phyloP scores from a whole-genome alignment of 2,113 vertebrate genomes.

The Cavia porcellus region DNA sequence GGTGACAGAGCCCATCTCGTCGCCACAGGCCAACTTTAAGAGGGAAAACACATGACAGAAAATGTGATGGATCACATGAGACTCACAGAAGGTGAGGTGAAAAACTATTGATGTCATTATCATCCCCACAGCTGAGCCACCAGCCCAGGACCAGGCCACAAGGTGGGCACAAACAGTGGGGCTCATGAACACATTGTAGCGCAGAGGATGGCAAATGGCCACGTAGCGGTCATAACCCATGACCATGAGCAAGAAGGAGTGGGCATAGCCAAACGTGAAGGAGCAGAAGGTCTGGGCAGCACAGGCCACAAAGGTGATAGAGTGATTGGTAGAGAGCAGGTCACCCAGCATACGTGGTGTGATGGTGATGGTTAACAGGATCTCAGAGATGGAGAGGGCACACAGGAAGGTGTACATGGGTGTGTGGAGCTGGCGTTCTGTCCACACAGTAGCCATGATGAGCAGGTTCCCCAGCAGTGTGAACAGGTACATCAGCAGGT shows the following conservation, averaged over 20 bases:
- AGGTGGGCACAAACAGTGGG: slow-evolving; percentile 25
- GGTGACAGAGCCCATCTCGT: neutral
- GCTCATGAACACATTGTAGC: slow-evolving; percentile 55
- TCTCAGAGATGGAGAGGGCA: slow-evolving; percentile 21
- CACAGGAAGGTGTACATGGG: slow-evolving; percentile 69
- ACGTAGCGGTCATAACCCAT: slow-evolving; percentile 36
- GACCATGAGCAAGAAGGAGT: slow-evolving; percentile 36
- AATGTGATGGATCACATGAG: slow-evolving; percentile 67
- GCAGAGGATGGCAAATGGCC: slow-evolving; percentile 71
- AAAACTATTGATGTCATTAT: slow-evolving; percentile 55
- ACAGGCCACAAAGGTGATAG: slow-evolving; percentile 57
- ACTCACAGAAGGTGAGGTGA: slow-evolving; percentile 67
- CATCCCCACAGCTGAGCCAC: slow-evolving; percentile 69
- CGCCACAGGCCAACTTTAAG: slow-evolving; percentile 74
- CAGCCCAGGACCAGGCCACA: slow-evolving; percentile 59
- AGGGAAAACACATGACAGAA: slow-evolving; percentile 67
- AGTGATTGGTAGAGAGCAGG: neutral
- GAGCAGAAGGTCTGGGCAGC: slow-evolving; percentile 74
- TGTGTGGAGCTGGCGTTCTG: neutral
- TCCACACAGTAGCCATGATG: slow-evolving; percentile 59
- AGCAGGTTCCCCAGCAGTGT: slow-evolving; percentile 56
- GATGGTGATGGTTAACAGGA: slow-evolving; percentile 53
- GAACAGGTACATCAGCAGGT: slow-evolving; percentile 65
- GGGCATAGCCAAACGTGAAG: slow-evolving; percentile 70
- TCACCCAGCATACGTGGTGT: slow-evolving; percentile 57